A percentile compares a stretch with the other conserved stretches of the same genome.
These are phyloP conservation scores for Rhagonycha fulva DNA, from an alignment of 2,888 invertebrate genomes.

Conservation along the genomic window DNA sequence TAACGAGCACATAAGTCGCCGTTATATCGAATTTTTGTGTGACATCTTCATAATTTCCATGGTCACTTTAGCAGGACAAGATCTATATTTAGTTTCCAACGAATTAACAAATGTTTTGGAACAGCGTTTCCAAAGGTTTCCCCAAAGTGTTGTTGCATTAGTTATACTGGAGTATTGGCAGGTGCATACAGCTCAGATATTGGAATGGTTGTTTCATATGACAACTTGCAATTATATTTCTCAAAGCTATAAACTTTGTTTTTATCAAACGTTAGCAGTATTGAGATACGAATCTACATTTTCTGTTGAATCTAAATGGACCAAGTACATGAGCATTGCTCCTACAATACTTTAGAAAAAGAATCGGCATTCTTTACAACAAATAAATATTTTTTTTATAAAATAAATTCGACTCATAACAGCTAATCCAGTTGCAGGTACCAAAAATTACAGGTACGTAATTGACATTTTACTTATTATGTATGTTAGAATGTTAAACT, in stretches of 20 bases:
- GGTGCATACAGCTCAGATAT: constrained; percentile 53
- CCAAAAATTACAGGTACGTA: background rate
- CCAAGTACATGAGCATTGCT: constrained; percentile 44
- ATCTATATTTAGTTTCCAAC: constrained; percentile 49
- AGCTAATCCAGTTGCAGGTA: too few relatives aligned
- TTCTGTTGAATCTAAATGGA: constrained; percentile 47
- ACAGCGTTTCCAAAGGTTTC: constrained; percentile 57
- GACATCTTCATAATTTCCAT: constrained; percentile 66
- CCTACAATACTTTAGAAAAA: background rate
- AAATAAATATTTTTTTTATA: too few relatives aligned
- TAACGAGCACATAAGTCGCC: constrained; percentile 53
- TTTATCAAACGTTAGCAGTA: constrained; percentile 44
- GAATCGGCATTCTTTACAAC: background rate
- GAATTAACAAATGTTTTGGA: constrained; percentile 50
- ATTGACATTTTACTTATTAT: background rate
- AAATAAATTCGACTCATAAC: too few relatives aligned
- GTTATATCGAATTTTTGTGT: constrained; percentile 59
- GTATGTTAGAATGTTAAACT: background rate
- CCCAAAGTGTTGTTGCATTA: constrained; percentile 57
- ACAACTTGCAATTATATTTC: constrained; percentile 45
- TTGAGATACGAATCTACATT: constrained; percentile 48
- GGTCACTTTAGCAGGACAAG: constrained; percentile 63
- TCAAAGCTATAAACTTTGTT: constrained; percentile 42
- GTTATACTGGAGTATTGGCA: constrained; percentile 46
- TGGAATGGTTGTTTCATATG: constrained; percentile 65